Percentiles rank a stretch among this genome's conserved stretches.
phyloP scores from a whole-genome alignment of 2,797 vertebrate genomes.

The Girardinus metallicus region DNA sequence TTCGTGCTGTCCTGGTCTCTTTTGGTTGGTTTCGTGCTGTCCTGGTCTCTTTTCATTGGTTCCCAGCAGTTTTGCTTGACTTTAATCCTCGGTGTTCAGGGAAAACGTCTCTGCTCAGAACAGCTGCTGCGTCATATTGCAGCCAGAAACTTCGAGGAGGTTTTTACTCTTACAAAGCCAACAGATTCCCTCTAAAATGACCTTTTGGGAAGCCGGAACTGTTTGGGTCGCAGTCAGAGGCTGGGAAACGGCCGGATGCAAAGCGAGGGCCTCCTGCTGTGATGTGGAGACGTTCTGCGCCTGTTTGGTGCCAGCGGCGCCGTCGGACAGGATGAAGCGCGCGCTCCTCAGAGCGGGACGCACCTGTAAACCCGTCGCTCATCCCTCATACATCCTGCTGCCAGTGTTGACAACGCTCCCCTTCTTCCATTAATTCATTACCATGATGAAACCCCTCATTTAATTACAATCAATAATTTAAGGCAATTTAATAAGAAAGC shows the following conservation, averaged over 20 bases:
- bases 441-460: constrained; percentile 58
- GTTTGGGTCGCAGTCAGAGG: neutral
- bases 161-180: neutral
- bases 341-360: neutral
- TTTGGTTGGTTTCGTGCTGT: too few species aligned
- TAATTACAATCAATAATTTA: constrained; percentile 72
- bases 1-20: too few species aligned
- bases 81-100: neutral
- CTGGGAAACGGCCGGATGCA: neutral
- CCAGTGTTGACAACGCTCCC: constrained; percentile 46
- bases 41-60: too few species aligned
- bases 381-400: constrained; percentile 21
- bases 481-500: constrained; percentile 68
- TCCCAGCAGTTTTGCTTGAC: neutral
- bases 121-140: neutral
- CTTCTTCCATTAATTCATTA: constrained; percentile 50
- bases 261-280: neutral
- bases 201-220: neutral
- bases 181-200: neutral
- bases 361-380: neutral
- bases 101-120: neutral
- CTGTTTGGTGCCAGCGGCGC: neutral
- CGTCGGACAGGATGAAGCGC: neutral
- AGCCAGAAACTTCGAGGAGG: neutral
- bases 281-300: neutral